Conservation (phyloP, 2,888 invertebrate genomes). For the Brachycybe producta region DNA sequence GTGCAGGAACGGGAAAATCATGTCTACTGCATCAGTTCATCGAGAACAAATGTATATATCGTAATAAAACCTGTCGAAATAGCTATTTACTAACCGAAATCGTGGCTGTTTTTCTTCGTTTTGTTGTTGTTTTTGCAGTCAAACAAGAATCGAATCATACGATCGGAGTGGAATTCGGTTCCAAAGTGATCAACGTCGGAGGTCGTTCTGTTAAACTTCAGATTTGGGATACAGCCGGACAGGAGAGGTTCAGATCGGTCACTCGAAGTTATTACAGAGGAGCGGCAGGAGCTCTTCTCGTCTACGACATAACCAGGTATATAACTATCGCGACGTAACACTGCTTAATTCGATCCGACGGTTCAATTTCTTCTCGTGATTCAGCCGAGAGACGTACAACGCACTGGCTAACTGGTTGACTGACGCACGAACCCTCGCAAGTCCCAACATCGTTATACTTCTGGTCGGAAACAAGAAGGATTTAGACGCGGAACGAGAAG, state of each 20-base stretch:
- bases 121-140: conserved; percentile 40
- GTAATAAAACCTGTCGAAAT: not conserved
- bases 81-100: not conserved
- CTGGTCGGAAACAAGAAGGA: conserved; percentile 73
- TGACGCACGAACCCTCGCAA: conserved; percentile 65
- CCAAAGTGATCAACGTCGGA: conserved; percentile 65
- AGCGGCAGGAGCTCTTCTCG: conserved; percentile 40
- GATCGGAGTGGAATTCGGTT: conserved; percentile 78
- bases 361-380: conserved; percentile 20
- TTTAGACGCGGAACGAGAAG: conserved; percentile 63
- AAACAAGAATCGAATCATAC: conserved; percentile 72
- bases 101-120: conserved; percentile 1
- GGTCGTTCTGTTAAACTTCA: conserved; percentile 70
- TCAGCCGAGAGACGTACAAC: conserved; percentile 41
- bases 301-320: conserved; percentile 36
- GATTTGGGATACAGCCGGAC: conserved; percentile 55
- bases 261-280: conserved; percentile 61
- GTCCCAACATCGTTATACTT: conserved; percentile 65
- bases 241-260: conserved; percentile 45
- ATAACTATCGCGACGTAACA: not conserved
- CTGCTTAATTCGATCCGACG: not conserved
- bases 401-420: conserved; percentile 46
- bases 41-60: conserved; percentile 64
- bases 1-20: conserved; percentile 70
- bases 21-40: conserved; percentile 72